A percentile compares a stretch with the other conserved stretches of the same genome.
Evolutionary conservation across 2,797 vertebrate genomes (phyloP).

Genomic region (Gobio occitaniae): DNA sequence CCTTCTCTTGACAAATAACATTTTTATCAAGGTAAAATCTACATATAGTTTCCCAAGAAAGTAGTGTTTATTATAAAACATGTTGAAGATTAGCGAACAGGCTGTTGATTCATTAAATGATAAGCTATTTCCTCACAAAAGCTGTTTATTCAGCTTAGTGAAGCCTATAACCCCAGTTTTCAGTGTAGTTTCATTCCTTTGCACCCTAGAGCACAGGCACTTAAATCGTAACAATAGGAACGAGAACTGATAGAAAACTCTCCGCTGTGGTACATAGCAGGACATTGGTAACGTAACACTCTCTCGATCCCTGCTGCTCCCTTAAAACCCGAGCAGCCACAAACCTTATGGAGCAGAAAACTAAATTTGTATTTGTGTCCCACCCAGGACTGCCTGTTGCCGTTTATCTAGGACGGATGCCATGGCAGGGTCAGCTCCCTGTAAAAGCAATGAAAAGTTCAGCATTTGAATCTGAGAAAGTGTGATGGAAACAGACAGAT

Average conservation of each 20-base stretch:
- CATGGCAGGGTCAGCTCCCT: slow-evolving; percentile 20
- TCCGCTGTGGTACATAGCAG: background rate
- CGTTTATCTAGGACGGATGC: slow-evolving; percentile 10
- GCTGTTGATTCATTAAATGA: no score
- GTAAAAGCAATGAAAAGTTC: slow-evolving; percentile 35
- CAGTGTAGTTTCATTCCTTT: background rate
- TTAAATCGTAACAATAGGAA: background rate
- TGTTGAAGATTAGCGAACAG: no score
- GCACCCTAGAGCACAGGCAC: background rate
- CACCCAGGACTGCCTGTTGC: slow-evolving; percentile 26
- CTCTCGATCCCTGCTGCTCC: slow-evolving; percentile 20
- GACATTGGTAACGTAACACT: slow-evolving; percentile 20
- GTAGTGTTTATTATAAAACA: no score
- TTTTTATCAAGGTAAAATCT: no score
- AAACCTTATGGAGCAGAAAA: slow-evolving; percentile 39
- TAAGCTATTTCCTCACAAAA: no score
- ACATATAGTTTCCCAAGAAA: no score
- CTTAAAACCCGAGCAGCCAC: slow-evolving; percentile 17
- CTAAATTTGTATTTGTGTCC: slow-evolving; percentile 37
- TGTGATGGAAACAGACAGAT: slow-evolving; percentile 10
- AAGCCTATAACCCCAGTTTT: background rate
- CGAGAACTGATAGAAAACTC: background rate
- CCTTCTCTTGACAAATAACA: no score
- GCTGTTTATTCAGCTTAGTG: no score
- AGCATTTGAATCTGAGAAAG: slow-evolving; percentile 25